Evolutionary conservation across 2,797 vertebrate species (phyloP).

Genomic region (Sardinella longiceps): DNA sequence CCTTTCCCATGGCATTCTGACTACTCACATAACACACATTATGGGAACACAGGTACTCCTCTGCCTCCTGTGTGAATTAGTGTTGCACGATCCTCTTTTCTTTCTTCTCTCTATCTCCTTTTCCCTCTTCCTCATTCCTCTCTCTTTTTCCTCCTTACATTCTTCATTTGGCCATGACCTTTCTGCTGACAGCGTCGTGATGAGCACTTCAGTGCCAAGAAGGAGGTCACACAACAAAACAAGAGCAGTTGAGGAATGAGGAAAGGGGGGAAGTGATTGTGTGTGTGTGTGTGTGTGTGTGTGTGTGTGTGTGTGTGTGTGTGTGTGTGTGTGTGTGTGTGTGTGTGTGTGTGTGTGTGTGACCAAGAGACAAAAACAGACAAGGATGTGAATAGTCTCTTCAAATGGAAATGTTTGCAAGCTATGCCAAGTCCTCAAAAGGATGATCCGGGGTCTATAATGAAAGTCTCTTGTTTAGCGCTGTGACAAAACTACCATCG

Average conservation of each 20-base stretch:
- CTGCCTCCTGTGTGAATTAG: not conserved
- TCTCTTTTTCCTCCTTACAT: not conserved
- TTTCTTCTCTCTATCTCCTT: not conserved
- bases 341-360: not conserved
- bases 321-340: not conserved
- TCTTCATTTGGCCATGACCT: slow-evolving; percentile 20
- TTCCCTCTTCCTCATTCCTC: not conserved
- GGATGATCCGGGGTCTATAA: not conserved
- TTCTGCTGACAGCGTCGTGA: slow-evolving; percentile 7
- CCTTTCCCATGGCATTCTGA: not conserved
- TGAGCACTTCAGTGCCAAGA: slow-evolving; percentile 8
- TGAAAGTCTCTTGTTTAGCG: not conserved
- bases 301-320: not conserved
- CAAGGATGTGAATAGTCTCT: not conserved
- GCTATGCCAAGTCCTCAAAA: not conserved
- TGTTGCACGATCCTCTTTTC: not conserved
- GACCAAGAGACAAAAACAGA: not conserved
- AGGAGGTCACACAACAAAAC: not conserved
- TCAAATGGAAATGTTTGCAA: not conserved
- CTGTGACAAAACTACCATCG: not conserved
- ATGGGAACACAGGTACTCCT: not conserved
- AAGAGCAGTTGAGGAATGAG: not conserved
- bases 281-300: not conserved
- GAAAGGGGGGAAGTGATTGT: not conserved
- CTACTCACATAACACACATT: slow-evolving; percentile 5